Conservation (phyloP, 2,797 vertebrate genomes). For the Sparidentex hasta region DNA sequence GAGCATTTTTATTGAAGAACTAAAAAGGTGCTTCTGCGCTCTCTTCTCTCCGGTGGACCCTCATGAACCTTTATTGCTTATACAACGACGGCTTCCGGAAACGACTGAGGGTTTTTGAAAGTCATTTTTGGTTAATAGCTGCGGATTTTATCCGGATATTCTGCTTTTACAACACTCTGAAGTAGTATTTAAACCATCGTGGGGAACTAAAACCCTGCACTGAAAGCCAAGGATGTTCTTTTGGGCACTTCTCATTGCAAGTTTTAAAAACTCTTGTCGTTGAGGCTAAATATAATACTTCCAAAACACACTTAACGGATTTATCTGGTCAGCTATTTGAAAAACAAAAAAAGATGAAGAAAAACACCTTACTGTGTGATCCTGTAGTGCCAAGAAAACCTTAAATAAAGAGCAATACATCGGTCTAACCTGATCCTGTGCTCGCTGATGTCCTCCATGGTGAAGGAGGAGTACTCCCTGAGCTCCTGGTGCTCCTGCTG, state of each 20-base stretch:
- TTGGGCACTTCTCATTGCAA: neutral
- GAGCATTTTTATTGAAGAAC: neutral
- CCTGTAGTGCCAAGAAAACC: neutral
- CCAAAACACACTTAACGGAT: neutral
- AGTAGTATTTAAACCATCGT: conserved; percentile 20
- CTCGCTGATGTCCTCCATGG: conserved; percentile 94
- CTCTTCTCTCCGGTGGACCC: conserved; percentile 9
- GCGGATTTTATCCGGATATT: conserved; percentile 25
- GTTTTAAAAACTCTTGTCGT: neutral
- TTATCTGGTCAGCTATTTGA: neutral
- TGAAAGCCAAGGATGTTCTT: conserved; percentile 6
- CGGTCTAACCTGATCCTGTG: conserved; percentile 84
- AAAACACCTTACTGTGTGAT: neutral
- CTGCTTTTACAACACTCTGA: conserved; percentile 47
- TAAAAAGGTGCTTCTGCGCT: conserved; percentile 12
- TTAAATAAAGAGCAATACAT: neutral
- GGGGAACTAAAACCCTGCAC: conserved; percentile 12
- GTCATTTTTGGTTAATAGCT: conserved; percentile 36
- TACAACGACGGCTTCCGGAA: neutral
- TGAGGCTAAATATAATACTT: neutral
- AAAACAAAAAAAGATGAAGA: neutral
- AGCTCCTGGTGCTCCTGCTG: conserved; percentile 84
- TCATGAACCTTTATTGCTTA: conserved; percentile 10
- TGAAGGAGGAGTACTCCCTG: conserved; percentile 92
- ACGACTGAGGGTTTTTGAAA: conserved; percentile 15